These are phyloP conservation scores for Samia ricini DNA, from an alignment of 1,140 invertebrate genomes.

Conservation along the genomic window DNA sequence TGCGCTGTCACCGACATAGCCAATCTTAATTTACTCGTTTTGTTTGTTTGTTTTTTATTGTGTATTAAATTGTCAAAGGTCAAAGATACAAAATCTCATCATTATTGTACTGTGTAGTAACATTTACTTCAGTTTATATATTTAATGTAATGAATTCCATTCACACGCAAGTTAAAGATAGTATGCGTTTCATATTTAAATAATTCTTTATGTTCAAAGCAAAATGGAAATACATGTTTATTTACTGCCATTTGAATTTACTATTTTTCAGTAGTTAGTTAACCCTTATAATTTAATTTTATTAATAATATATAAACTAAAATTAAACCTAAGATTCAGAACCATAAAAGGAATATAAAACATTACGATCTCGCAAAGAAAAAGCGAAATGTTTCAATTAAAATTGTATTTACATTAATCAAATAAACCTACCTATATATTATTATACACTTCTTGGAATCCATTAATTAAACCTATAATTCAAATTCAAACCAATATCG, in stretches of 20 bases:
- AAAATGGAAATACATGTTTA: too few species aligned
- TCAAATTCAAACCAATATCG: neutral
- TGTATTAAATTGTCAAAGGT: neutral
- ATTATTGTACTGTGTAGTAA: neutral
- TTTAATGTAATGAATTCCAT: neutral
- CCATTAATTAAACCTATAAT: too few species aligned
- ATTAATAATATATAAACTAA: neutral
- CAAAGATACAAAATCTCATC: neutral
- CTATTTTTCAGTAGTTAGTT: neutral
- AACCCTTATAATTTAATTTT: neutral
- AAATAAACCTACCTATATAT: neutral
- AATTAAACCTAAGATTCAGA: neutral
- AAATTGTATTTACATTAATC: neutral
- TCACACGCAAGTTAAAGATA: too few species aligned
- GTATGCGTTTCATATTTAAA: too few species aligned
- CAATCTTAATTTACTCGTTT: neutral
- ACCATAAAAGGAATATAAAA: neutral
- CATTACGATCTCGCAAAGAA: neutral
- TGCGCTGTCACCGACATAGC: neutral
- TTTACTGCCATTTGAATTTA: neutral
- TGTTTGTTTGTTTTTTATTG: slow-evolving; percentile 4
- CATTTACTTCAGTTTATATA: neutral
- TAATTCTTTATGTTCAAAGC: too few species aligned
- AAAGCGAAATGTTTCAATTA: neutral
- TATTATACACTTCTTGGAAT: neutral